phyloP scores from a whole-genome alignment of 2,113 vertebrate species.

The Ceyx melanurus region DNA sequence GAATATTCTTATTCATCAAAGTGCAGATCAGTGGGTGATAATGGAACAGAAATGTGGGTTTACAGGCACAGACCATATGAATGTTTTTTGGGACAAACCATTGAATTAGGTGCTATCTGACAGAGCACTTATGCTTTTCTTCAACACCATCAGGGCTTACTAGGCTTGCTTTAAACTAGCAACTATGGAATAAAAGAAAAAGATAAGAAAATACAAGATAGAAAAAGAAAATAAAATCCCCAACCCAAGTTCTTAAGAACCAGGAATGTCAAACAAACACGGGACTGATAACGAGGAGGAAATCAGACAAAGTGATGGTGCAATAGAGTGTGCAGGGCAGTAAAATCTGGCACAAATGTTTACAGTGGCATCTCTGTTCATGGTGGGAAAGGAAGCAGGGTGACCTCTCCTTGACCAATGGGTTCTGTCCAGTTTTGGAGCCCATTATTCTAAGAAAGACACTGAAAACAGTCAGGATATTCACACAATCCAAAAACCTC shows the following conservation, averaged over 20 bases:
- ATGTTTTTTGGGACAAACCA: not conserved
- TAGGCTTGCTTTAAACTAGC: not conserved
- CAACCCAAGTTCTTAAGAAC: not conserved
- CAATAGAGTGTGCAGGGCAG: not conserved
- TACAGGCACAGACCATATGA: not conserved
- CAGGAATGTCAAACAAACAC: not conserved
- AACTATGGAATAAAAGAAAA: not conserved
- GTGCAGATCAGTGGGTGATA: not conserved
- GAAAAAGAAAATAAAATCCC: not conserved
- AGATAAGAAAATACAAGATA: not conserved
- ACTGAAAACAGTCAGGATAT: not conserved
- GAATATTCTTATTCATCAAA: not conserved
- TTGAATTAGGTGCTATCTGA: not conserved
- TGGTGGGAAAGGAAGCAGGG: not conserved
- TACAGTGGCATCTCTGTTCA: not conserved
- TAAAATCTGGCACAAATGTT: not conserved
- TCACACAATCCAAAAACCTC: not conserved
- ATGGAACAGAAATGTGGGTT: not conserved
- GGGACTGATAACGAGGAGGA: not conserved
- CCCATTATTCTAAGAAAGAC: not conserved
- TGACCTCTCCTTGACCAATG: not conserved
- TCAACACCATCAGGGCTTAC: not conserved
- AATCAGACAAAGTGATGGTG: fast-evolving
- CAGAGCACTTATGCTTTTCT: not conserved
- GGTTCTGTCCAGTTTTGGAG: not conserved